These are phyloP conservation scores for Ispidina picta DNA, from an alignment of 2,797 vertebrate genomes.

Conservation along the genomic window DNA sequence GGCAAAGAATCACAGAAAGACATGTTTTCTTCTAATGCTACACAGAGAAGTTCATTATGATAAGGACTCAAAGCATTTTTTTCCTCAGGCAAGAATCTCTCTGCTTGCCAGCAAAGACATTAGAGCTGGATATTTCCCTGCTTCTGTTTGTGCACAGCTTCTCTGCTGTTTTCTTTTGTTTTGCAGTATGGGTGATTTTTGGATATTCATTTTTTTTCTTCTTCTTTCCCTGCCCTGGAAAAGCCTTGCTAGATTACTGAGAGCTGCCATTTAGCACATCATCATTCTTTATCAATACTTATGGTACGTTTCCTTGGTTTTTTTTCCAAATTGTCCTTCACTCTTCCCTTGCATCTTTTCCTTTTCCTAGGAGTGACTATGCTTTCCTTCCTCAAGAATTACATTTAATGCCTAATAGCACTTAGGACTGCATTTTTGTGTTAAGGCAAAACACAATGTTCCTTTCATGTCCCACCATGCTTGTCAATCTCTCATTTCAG, in stretches of 20 bases:
- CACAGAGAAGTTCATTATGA: not conserved
- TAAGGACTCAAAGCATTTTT: not conserved
- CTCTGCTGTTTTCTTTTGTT: not conserved
- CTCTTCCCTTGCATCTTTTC: not conserved
- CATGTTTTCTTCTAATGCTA: not conserved
- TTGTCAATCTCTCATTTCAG: not conserved
- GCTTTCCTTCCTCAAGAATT: not conserved
- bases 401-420: not conserved
- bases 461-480: not conserved
- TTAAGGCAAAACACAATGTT: not conserved
- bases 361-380: not conserved
- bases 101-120: not conserved
- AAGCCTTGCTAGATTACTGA: not conserved
- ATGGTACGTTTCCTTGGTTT: not conserved
- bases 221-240: not conserved
- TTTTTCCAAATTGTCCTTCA: not conserved
- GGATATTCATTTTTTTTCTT: not conserved
- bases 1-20: not conserved
- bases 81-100: not conserved
- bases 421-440: not conserved
- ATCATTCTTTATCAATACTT: not conserved
- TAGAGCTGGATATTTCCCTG: not conserved
- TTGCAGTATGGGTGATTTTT: not conserved
- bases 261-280: not conserved
- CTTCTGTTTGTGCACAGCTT: not conserved